Conservation (phyloP, 2,797 vertebrate genomes). For the Cyclopterus lumpus region DNA sequence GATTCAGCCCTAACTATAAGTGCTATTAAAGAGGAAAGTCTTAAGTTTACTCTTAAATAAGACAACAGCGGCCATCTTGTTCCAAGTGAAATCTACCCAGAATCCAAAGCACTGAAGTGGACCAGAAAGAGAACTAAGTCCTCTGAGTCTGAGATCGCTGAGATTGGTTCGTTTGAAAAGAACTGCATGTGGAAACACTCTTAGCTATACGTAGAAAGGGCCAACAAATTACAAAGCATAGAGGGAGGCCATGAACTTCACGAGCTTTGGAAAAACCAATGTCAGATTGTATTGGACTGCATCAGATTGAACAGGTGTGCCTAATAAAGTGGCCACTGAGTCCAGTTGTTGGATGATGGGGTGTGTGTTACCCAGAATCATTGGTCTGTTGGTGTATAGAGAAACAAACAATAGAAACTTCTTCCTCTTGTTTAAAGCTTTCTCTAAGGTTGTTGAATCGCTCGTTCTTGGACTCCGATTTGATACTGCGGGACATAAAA, state of each 20-base stretch:
- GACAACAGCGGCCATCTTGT: too few species aligned
- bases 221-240: too few species aligned
- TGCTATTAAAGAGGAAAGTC: too few species aligned
- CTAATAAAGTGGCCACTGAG: background rate
- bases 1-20: too few species aligned
- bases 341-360: background rate
- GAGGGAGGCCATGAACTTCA: background rate
- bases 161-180: too few species aligned
- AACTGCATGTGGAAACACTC: background rate
- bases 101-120: background rate
- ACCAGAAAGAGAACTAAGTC: background rate
- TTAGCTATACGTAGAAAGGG: conserved; percentile 2
- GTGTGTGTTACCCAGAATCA: background rate
- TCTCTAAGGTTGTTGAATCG: background rate
- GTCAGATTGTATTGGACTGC: too few species aligned
- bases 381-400: background rate
- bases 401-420: background rate
- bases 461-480: background rate
- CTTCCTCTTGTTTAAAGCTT: background rate
- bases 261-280: too few species aligned
- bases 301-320: background rate
- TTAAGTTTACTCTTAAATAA: too few species aligned
- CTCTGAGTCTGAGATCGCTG: background rate
- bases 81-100: too few species aligned
- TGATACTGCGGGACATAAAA: background rate